Conservation (phyloP, 2,797 vertebrate genomes). For the Anniella stebbinsi region DNA sequence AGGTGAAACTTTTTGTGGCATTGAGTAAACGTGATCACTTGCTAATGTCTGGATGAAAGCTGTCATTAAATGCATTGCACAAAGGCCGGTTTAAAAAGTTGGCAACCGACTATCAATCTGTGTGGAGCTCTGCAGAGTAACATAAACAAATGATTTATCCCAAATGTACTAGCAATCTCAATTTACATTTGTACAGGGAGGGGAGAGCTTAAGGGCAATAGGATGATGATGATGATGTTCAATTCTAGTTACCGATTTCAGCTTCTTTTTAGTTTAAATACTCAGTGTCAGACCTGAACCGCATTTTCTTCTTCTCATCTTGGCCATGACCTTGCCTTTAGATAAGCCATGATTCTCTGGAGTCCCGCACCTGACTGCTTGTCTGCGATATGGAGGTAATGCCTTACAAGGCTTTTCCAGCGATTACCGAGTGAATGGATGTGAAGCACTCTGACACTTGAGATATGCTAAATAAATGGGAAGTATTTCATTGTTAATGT, state of each 20-base stretch:
- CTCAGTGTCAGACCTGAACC: not conserved
- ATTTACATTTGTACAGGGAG: not conserved
- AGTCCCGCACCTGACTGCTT: too few relatives aligned
- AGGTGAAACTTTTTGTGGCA: not conserved
- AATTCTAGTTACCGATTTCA: not conserved
- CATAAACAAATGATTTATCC: not conserved
- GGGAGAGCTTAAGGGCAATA: not conserved
- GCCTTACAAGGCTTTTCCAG: not conserved
- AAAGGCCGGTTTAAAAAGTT: not conserved
- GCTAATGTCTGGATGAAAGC: too few relatives aligned
- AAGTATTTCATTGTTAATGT: not conserved
- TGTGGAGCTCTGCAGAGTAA: not conserved
- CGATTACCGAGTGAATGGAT: not conserved
- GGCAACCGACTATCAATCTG: not conserved
- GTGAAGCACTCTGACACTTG: not conserved
- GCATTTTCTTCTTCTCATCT: not conserved
- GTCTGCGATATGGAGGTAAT: not conserved
- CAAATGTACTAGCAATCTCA: not conserved
- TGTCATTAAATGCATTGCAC: not conserved
- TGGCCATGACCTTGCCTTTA: not conserved
- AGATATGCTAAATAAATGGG: not conserved
- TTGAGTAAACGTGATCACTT: not conserved
- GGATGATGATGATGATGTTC: not conserved
- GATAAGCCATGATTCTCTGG: not conserved
- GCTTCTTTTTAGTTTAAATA: not conserved